Conservation (phyloP, 2,113 vertebrate species). For the Strix aluco region DNA sequence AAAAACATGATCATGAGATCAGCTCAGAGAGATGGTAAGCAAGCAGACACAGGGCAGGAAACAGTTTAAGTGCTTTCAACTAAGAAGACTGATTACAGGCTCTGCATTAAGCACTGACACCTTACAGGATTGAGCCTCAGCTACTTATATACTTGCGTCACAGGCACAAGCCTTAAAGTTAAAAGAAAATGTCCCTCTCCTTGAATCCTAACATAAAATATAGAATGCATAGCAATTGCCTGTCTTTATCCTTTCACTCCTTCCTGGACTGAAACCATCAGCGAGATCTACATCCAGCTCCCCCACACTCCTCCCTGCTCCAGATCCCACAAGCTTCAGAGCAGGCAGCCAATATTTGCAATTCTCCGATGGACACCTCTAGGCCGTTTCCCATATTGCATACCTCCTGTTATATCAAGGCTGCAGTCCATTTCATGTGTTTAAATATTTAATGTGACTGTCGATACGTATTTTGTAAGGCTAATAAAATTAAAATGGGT, state of each 20-base stretch:
- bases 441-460: not conserved
- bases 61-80: constrained; percentile 19
- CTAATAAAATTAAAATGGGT: not conserved
- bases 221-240: not conserved
- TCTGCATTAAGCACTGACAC: not conserved
- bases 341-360: not conserved
- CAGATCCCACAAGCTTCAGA: not conserved
- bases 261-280: not conserved
- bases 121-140: not conserved
- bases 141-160: not conserved
- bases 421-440: not conserved
- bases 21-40: not conserved
- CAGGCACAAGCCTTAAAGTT: not conserved
- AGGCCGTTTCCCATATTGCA: not conserved
- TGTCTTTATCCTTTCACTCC: not conserved
- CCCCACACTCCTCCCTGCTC: not conserved
- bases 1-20: not conserved
- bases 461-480: not conserved
- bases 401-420: not conserved
- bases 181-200: not conserved
- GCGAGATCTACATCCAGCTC: not conserved
- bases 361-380: not conserved
- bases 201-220: not conserved
- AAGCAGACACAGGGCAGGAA: not conserved
- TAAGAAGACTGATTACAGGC: not conserved